Conservation (phyloP, 2,888 invertebrate species). For the Crematogaster levior region DNA sequence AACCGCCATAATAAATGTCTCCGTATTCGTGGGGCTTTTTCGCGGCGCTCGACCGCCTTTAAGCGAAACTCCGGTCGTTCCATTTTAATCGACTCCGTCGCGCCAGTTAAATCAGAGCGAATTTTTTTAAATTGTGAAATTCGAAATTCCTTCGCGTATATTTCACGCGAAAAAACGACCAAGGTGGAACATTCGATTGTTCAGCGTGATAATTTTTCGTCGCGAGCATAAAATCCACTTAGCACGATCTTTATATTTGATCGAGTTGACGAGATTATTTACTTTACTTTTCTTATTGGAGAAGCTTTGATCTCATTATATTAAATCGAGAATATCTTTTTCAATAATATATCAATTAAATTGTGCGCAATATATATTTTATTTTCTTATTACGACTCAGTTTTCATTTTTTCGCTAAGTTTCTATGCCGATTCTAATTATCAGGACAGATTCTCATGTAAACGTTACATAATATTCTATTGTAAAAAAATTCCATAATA, state of each 20-base stretch:
- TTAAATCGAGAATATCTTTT: neutral
- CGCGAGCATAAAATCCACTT: neutral
- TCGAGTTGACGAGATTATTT: neutral
- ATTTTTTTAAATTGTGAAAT: constrained; percentile 31
- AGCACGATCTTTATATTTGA: neutral
- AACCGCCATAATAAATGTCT: constrained; percentile 56
- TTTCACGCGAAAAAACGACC: neutral
- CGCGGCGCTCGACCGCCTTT: neutral
- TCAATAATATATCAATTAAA: neutral
- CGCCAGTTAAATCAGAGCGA: constrained; percentile 1
- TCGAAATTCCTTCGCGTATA: constrained; percentile 10
- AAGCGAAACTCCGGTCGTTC: constrained; percentile 9
- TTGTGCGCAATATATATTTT: neutral
- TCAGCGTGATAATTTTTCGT: constrained; percentile 5
- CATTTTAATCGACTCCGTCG: constrained; percentile 36
- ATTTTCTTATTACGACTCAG: neutral
- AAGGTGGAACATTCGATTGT: neutral
- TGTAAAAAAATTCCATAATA: constrained; percentile 25
- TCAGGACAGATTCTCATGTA: neutral
- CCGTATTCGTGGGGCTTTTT: constrained; percentile 18
- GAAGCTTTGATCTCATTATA: neutral
- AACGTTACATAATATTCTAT: neutral
- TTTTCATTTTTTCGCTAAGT: neutral
- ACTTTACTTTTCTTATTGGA: neutral
- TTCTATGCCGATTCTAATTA: neutral